Conservation (phyloP, 2,797 vertebrate species). For the Hemitrygon akajei region DNA sequence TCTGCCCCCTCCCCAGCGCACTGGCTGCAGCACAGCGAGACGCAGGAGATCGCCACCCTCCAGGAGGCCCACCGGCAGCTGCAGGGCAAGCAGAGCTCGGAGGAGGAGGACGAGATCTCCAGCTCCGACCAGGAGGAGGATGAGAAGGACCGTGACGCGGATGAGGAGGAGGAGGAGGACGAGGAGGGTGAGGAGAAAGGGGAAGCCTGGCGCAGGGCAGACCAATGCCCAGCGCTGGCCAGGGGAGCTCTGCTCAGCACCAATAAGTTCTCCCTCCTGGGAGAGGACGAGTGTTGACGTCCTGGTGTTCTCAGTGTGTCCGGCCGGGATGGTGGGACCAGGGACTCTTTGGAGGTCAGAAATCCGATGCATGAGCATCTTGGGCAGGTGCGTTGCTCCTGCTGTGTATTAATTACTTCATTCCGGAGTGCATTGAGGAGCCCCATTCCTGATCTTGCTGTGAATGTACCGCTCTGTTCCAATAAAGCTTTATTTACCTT, state of each 20-base stretch:
- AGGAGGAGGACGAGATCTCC: conserved; percentile 68
- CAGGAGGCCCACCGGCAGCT: conserved; percentile 57
- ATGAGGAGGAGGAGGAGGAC: conserved; percentile 71
- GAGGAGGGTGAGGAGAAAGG: conserved; percentile 53
- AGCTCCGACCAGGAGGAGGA: conserved; percentile 80
- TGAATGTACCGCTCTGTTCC: not conserved
- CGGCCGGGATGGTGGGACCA: not conserved
- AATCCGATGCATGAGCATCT: not conserved
- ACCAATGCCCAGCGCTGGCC: conserved; percentile 20
- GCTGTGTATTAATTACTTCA: not conserved
- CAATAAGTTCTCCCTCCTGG: conserved; percentile 56
- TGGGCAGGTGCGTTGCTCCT: not conserved
- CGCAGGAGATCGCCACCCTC: conserved; percentile 66
- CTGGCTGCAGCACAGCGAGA: conserved; percentile 76
- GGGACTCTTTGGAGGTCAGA: conserved; percentile 22
- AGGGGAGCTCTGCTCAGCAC: conserved; percentile 40
- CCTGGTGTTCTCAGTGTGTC: not conserved
- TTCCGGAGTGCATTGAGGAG: not conserved
- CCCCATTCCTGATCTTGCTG: not conserved
- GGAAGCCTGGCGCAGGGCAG: conserved; percentile 3
- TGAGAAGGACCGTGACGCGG: conserved; percentile 60
- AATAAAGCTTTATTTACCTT: conserved; percentile 34
- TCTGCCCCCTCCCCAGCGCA: conserved; percentile 53
- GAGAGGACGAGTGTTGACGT: conserved; percentile 52
- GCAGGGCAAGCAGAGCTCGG: conserved; percentile 50